Percentiles rank a stretch among this genome's conserved stretches.
These are phyloP conservation scores for Troides helena DNA, from an alignment of 2,888 invertebrate species.

Conservation along the genomic window DNA sequence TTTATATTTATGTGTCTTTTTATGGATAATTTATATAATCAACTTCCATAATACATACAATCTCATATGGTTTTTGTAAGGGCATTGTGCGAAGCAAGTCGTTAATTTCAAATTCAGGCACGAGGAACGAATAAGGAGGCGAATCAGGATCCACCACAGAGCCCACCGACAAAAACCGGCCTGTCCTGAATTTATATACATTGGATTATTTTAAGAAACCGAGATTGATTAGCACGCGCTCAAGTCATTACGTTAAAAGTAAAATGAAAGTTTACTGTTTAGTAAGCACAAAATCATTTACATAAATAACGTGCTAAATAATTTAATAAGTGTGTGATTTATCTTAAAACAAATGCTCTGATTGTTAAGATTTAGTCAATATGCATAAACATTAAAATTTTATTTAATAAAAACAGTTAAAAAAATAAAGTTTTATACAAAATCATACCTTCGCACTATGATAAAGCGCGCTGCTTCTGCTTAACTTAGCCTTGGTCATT, in stretches of 20 bases:
- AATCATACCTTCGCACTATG: conserved; percentile 87
- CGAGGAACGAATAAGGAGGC: conserved; percentile 46
- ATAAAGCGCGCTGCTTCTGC: conserved; percentile 82
- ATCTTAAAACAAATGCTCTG: background rate
- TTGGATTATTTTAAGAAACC: conserved; percentile 9
- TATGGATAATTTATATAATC: background rate
- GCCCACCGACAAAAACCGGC: conserved; percentile 51
- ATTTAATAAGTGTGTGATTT: background rate
- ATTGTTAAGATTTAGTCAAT: background rate
- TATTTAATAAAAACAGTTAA: background rate
- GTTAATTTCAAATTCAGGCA: conserved; percentile 62
- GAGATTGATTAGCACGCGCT: conserved; percentile 1
- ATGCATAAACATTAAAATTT: background rate
- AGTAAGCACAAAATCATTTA: background rate
- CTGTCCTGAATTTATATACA: conserved; percentile 50
- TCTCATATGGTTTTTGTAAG: background rate
- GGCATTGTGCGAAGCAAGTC: conserved; percentile 34
- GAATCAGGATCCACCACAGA: conserved; percentile 62
- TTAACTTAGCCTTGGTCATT: conserved; percentile 82
- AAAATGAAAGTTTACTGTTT: conserved; percentile 24
- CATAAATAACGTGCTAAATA: background rate
- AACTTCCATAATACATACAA: background rate
- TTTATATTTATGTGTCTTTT: background rate
- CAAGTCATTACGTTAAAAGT: conserved; percentile 1
- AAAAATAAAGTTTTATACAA: conserved; percentile 2